These are phyloP conservation scores for Chlorodrepanis virens DNA, from an alignment of 2,113 vertebrate genomes.

Conservation along the genomic window DNA sequence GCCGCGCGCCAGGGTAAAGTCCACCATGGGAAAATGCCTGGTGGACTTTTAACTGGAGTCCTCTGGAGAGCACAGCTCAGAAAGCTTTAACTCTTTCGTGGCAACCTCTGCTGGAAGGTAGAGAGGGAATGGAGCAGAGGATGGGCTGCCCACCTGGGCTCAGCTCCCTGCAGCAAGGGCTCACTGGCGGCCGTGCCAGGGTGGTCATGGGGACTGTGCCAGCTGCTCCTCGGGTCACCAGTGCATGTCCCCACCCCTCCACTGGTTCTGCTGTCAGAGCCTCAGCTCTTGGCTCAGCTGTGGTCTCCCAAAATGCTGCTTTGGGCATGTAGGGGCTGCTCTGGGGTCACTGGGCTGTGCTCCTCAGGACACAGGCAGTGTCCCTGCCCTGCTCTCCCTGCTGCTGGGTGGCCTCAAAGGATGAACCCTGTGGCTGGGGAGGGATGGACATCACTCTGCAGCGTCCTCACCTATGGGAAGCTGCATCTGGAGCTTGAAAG, in stretches of 20 bases:
- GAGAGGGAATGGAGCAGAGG: background rate
- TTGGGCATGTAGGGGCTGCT: rapidly evolving
- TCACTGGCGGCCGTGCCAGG: rapidly evolving
- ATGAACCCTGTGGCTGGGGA: background rate
- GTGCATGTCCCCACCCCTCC: rapidly evolving
- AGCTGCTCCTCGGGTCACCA: background rate
- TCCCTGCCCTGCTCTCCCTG: background rate
- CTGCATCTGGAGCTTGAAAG: background rate
- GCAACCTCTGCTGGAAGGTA: background rate
- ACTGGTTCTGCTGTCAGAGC: background rate
- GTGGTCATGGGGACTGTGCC: rapidly evolving
- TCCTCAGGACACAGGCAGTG: rapidly evolving
- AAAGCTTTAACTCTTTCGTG: constrained; percentile 26
- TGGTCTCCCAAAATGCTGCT: background rate
- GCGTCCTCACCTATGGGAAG: background rate
- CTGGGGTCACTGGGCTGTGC: background rate
- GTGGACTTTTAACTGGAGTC: constrained; percentile 53
- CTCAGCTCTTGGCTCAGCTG: background rate
- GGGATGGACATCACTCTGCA: background rate
- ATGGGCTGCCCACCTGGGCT: background rate
- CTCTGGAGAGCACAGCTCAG: background rate
- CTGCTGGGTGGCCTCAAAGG: background rate
- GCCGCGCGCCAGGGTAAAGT: background rate
- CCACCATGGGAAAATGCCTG: constrained; percentile 13
- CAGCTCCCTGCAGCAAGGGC: background rate